Evolutionary conservation across 2,888 invertebrate species (phyloP).

Genomic region (Mesorhabditis sp.): DNA sequence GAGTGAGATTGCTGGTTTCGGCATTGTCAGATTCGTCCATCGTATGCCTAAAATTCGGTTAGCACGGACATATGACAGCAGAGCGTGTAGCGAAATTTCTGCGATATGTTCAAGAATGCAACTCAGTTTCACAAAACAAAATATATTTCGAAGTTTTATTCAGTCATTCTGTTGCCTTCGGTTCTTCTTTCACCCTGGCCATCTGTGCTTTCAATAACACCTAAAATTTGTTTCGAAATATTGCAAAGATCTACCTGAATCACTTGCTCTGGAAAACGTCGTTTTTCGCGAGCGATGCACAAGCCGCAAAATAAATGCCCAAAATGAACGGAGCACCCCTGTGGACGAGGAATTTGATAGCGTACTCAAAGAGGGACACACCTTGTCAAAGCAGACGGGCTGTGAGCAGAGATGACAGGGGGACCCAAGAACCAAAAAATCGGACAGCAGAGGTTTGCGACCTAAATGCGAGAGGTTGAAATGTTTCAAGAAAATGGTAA

Average conservation of each 20-base stretch:
- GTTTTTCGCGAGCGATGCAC: conserved; percentile 30
- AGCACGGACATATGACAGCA: too few relatives aligned
- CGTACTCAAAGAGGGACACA: neutral
- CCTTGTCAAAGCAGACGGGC: conserved; percentile 34
- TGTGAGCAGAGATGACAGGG: conserved; percentile 31
- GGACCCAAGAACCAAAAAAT: conserved; percentile 36
- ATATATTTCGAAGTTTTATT: too few relatives aligned
- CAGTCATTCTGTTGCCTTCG: too few relatives aligned
- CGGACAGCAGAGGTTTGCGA: conserved; percentile 30
- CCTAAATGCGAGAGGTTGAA: neutral
- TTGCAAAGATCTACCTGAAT: conserved; percentile 15
- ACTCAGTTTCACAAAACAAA: too few relatives aligned
- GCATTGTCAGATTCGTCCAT: too few relatives aligned
- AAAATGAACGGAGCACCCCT: conserved; percentile 34
- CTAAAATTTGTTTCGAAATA: too few relatives aligned
- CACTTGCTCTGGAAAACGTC: conserved; percentile 34
- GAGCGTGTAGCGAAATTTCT: too few relatives aligned
- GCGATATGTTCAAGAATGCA: too few relatives aligned
- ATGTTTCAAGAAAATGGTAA: neutral
- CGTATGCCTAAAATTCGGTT: too few relatives aligned
- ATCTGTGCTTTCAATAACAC: too few relatives aligned
- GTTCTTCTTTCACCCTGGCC: too few relatives aligned
- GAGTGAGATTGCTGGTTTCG: too few relatives aligned
- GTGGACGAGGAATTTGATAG: conserved; percentile 7
- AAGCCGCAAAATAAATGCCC: conserved; percentile 35